Evolutionary conservation across 2,888 invertebrate species (phyloP).

Genomic region (Panopea generosa): DNA sequence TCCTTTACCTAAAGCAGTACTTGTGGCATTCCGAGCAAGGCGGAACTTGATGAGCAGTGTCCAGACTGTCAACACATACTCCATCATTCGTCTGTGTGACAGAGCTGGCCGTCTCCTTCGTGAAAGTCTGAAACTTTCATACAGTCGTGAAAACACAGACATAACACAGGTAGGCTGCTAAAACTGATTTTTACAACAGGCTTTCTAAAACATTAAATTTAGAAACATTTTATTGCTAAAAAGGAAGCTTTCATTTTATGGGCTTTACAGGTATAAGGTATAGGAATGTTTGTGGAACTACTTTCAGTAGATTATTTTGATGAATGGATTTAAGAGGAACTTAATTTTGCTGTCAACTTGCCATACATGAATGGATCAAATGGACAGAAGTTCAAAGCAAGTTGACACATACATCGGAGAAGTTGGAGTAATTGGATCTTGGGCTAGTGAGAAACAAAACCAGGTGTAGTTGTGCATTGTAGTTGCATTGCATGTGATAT

Average conservation of each 20-base stretch:
- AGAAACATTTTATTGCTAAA: too few species aligned
- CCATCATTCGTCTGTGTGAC: constrained; percentile 88
- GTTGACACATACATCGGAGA: background rate
- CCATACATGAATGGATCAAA: too few species aligned
- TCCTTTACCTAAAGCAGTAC: constrained; percentile 91
- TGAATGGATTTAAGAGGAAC: too few species aligned
- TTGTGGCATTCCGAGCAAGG: constrained; percentile 88
- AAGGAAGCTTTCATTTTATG: too few species aligned
- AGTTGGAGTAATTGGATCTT: background rate
- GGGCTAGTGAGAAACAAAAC: background rate
- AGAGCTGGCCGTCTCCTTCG: constrained; percentile 90
- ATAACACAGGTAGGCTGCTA: constrained; percentile 68
- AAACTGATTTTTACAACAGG: too few species aligned
- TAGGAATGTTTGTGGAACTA: too few species aligned
- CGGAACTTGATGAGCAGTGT: constrained; percentile 69
- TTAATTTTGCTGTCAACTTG: too few species aligned
- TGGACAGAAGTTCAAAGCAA: background rate
- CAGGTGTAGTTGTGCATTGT: constrained; percentile 92
- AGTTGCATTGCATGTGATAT: constrained; percentile 96
- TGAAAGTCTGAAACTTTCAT: constrained; percentile 88
- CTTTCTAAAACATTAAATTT: too few species aligned
- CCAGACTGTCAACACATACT: constrained; percentile 55
- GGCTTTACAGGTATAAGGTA: too few species aligned
- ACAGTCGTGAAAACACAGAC: constrained; percentile 67
- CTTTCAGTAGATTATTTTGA: too few species aligned